A percentile compares a stretch with the other conserved stretches of the same genome.
Evolutionary conservation across 53 echinoderm and acorn worm genomes (phyloP).

Genomic region (Paelopatides confundens): DNA sequence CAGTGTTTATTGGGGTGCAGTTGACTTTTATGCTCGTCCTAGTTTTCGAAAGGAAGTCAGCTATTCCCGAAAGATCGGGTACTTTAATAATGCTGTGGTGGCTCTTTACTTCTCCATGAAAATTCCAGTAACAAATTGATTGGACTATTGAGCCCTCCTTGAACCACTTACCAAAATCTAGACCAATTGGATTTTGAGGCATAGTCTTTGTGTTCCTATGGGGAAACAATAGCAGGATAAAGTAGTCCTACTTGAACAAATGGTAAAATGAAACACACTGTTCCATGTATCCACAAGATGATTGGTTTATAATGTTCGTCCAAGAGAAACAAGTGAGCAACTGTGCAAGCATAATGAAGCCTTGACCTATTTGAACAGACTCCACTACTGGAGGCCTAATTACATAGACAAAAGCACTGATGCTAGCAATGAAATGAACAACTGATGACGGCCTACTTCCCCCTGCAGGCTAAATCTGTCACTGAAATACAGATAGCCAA

Average conservation of each 20-base stretch:
- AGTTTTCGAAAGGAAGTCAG: slow-evolving; percentile 35
- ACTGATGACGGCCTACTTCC: not conserved
- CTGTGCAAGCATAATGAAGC: not conserved
- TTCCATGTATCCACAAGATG: not conserved
- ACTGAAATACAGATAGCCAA: slow-evolving; percentile 8
- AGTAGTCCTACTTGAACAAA: not conserved
- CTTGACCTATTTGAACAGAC: slow-evolving; percentile 15
- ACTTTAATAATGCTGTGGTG: slow-evolving; percentile 19
- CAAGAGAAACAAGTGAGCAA: not conserved
- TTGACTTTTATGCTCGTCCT: slow-evolving; percentile 44
- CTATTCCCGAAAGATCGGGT: slow-evolving; percentile 17
- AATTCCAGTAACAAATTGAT: slow-evolving; percentile 43
- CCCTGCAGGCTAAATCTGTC: slow-evolving; percentile 42
- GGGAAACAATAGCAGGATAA: slow-evolving; percentile 25
- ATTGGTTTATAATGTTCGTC: slow-evolving; percentile 1
- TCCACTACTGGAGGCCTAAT: not conserved
- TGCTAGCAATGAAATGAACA: not conserved
- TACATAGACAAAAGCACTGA: slow-evolving; percentile 27
- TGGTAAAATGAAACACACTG: not conserved
- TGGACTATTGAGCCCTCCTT: slow-evolving; percentile 49
- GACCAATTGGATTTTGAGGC: slow-evolving; percentile 30
- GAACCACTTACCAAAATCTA: slow-evolving; percentile 40
- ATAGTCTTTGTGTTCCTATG: slow-evolving; percentile 30
- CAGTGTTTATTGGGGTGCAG: not conserved
- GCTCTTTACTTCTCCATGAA: slow-evolving; percentile 2